These are phyloP conservation scores for Platanista minor DNA, from an alignment of 2,113 vertebrate species.

Conservation along the genomic window DNA sequence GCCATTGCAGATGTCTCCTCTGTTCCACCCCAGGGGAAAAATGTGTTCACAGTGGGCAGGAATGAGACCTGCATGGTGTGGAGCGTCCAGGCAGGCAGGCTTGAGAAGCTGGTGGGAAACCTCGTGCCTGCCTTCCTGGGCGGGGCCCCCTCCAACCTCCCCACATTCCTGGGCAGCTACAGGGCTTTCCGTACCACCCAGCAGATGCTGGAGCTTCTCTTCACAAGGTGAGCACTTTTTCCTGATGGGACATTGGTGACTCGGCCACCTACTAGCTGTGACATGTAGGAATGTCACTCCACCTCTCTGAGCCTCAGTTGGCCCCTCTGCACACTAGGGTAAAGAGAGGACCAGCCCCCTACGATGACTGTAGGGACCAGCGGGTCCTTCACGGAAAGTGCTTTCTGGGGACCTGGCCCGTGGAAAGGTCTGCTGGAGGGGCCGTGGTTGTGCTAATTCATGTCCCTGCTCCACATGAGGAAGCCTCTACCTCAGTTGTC, in stretches of 20 bases:
- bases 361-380: no score
- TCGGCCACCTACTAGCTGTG: not conserved
- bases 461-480: not conserved
- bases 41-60: conserved; percentile 85
- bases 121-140: conserved; percentile 79
- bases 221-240: conserved; percentile 82
- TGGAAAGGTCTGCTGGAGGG: not conserved
- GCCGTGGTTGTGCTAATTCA: not conserved
- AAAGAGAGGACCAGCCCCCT: not conserved
- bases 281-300: not conserved
- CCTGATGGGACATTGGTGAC: not conserved
- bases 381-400: not conserved
- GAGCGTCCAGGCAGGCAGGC: conserved; percentile 51
- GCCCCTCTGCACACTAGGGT: not conserved
- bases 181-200: conserved; percentile 75
- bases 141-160: conserved; percentile 78
- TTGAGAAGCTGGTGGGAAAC: not conserved
- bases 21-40: conserved; percentile 80
- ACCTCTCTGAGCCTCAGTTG: not conserved
- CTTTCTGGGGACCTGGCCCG: not conserved
- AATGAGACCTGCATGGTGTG: conserved; percentile 91
- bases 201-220: conserved; percentile 92
- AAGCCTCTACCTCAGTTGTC: not conserved
- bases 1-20: not conserved
- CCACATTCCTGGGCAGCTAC: conserved; percentile 80